Evolutionary conservation across 2,113 vertebrate genomes (phyloP).

Genomic region (Haemorhous mexicanus): DNA sequence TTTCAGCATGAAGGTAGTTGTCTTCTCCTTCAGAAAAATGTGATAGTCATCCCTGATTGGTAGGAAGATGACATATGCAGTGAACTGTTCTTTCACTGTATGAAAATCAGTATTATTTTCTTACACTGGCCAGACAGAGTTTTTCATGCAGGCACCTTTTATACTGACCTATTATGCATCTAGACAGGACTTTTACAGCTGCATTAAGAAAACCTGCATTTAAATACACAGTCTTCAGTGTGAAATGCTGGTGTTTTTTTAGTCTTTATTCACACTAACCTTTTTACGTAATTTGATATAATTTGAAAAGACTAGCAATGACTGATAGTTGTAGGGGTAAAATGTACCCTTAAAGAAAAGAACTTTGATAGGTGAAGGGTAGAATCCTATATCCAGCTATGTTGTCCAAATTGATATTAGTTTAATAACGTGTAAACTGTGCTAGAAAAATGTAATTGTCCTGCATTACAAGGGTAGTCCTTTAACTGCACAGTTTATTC

Average conservation of each 20-base stretch:
- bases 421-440: slow-evolving; percentile 81
- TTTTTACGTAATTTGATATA: slow-evolving; percentile 68
- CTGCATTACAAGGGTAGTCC: slow-evolving; percentile 76
- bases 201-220: slow-evolving; percentile 14
- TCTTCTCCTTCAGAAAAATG: neutral
- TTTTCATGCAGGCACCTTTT: neutral
- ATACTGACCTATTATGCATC: neutral
- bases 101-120: neutral
- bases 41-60: neutral
- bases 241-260: slow-evolving; percentile 50
- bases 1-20: neutral
- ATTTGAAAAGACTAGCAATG: slow-evolving; percentile 63
- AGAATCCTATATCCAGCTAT: slow-evolving; percentile 66
- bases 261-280: slow-evolving; percentile 44
- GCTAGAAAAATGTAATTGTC: slow-evolving; percentile 79
- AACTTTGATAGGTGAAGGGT: slow-evolving; percentile 69
- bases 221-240: slow-evolving; percentile 45
- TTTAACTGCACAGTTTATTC: slow-evolving; percentile 75
- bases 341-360: slow-evolving; percentile 50
- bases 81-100: neutral
- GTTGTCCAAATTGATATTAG: slow-evolving; percentile 74
- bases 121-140: neutral
- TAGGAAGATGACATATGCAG: neutral
- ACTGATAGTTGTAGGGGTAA: slow-evolving; percentile 56
- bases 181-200: slow-evolving; percentile 2